Base-by-base conservation (phyloP, 2,888 invertebrate species). In the Agrochola macilenta region DNA sequence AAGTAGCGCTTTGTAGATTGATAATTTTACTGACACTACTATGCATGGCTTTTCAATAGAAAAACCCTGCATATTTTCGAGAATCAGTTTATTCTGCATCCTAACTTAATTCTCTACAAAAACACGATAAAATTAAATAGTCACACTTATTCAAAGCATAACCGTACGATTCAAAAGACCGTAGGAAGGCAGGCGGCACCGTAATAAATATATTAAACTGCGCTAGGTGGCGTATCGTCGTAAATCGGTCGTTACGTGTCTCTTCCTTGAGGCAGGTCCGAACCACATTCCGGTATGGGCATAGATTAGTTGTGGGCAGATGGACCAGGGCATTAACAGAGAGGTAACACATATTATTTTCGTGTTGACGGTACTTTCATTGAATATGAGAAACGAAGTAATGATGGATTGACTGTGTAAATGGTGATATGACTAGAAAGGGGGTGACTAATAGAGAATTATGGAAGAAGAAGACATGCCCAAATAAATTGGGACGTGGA, bases 181-280 rank as follows among this genome's bases (percentile, higher is more conserved):
- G 23, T 43, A 58, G 54, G 58, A 61, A 61, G 72, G 80, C 72
- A 64, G 63, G 74, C 70, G 75, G 78, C 69, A 69, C 72, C 66
- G 61, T 81, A 83, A 85, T 85, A 87, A 88, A 85, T 87, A 88
- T 74, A 76, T 76, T 83, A 85, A 86, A 86, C 79, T 80, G 80
- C 80, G 75, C 65, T 75, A 39, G 76, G 74, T 69, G 81, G 84
- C 79, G 81, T 86, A 76, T 83, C 63, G 76, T 83, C 76, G 82
- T 87, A 88, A 87, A 79, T 84, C 76, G 81, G 60, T 74, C 74
- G 85, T 82, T 80, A 81, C 82, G 75, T 78, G 87, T 88, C 83
- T 88, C 88, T 89, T 89, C 89, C 90, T 92, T 90, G 90, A 87
- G 90, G 92, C 92, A 92, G 91, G 91, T 91, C 90, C 83, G 89